Percentiles rank a stretch among this genome's conserved stretches.
phyloP scores from a whole-genome alignment of 2,888 invertebrate genomes.

The Hypselothyrea guttata region DNA sequence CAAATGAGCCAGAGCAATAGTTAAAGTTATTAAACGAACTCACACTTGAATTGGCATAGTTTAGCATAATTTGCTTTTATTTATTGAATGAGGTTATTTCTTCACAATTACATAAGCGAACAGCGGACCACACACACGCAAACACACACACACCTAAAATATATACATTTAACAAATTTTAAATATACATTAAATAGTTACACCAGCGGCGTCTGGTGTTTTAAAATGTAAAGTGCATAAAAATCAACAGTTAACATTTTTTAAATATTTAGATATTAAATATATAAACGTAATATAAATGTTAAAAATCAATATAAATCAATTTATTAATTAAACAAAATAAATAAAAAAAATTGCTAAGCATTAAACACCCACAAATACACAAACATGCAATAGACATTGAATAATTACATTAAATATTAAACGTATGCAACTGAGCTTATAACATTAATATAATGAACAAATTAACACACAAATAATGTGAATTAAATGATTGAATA shows the following conservation, averaged over 20 bases:
- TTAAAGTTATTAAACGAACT: too few species aligned
- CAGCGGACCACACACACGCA: constrained; percentile 4
- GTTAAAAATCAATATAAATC: constrained; percentile 62
- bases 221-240: constrained; percentile 79
- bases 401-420: constrained; percentile 56
- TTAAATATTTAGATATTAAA: constrained; percentile 79
- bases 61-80: not conserved
- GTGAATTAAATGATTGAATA: constrained; percentile 20
- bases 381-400: constrained; percentile 41
- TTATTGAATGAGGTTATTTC: too few species aligned
- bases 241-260: constrained; percentile 81
- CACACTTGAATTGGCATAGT: too few species aligned
- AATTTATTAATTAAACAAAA: constrained; percentile 48
- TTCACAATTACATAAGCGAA: not conserved
- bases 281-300: constrained; percentile 60
- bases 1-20: too few species aligned
- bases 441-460: constrained; percentile 56
- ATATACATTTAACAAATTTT: constrained; percentile 28
- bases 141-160: constrained; percentile 23
- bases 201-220: constrained; percentile 60
- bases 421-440: constrained; percentile 73
- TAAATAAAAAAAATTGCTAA: constrained; percentile 38
- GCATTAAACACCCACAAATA: constrained; percentile 47
- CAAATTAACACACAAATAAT: constrained; percentile 26
- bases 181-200: constrained; percentile 58